Conservation (phyloP, 2,888 invertebrate genomes). For the Euzetes globulus region DNA sequence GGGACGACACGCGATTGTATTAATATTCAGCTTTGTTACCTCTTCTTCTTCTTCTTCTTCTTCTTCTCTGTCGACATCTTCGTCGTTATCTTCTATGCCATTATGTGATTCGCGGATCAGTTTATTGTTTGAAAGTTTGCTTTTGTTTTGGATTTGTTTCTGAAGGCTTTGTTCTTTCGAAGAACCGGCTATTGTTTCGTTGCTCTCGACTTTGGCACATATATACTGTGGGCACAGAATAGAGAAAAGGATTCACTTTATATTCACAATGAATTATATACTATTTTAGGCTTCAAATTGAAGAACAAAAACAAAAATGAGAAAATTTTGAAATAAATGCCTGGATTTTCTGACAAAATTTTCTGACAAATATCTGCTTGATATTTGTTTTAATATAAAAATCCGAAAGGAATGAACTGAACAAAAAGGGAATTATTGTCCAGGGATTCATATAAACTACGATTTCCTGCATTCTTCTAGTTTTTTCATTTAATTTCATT, state of each 20-base stretch:
- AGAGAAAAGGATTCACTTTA: not conserved
- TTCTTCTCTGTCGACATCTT: not conserved
- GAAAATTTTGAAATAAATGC: too few relatives aligned
- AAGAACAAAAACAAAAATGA: too few relatives aligned
- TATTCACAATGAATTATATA: too few relatives aligned
- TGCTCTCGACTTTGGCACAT: constrained; percentile 24
- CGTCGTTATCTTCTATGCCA: not conserved
- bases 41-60: not conserved
- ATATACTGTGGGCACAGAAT: not conserved
- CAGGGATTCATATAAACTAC: too few relatives aligned
- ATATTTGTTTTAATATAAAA: too few relatives aligned
- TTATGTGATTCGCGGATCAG: not conserved
- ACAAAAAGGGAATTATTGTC: too few relatives aligned
- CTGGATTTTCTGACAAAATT: too few relatives aligned
- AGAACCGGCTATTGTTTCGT: constrained; percentile 22
- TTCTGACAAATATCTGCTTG: too few relatives aligned
- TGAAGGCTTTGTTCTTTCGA: not conserved
- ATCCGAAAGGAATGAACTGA: too few relatives aligned
- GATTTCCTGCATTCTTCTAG: too few relatives aligned
- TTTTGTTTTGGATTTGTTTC: not conserved
- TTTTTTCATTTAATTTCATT: too few relatives aligned
- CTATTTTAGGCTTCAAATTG: too few relatives aligned
- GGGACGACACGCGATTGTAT: constrained; percentile 27
- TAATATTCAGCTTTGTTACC: not conserved
- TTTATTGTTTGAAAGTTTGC: constrained; percentile 1